Evolutionary conservation across 2,113 vertebrate species (phyloP).

Genomic region (Pedionomus torquatus): DNA sequence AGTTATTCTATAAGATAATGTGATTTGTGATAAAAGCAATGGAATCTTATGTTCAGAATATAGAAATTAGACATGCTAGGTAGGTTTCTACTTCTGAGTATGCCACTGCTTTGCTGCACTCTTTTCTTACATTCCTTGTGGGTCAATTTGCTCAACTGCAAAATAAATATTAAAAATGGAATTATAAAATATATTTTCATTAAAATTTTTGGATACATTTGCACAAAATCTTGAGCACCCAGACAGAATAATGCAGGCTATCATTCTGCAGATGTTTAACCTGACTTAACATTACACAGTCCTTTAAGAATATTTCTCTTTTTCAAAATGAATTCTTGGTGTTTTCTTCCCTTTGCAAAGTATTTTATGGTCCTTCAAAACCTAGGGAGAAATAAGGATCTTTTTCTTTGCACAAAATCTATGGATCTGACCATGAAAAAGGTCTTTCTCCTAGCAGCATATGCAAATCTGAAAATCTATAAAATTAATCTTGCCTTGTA

Average conservation of each 20-base stretch:
- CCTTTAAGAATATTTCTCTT: not conserved
- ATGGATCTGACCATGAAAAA: not conserved
- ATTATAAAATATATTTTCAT: not conserved
- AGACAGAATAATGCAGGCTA: not conserved
- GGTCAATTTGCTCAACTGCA: not conserved
- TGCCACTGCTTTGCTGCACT: not conserved
- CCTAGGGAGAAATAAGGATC: not conserved
- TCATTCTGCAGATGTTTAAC: not conserved
- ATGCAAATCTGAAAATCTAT: not conserved
- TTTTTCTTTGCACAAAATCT: not conserved
- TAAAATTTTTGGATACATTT: not conserved
- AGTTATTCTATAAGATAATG: not conserved
- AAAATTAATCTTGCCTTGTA: not conserved
- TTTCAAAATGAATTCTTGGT: not conserved
- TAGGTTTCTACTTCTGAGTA: not conserved
- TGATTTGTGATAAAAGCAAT: not conserved
- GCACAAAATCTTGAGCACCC: not conserved
- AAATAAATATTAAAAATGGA: not conserved
- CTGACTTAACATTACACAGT: not conserved
- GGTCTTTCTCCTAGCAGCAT: not conserved
- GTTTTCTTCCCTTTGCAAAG: not conserved
- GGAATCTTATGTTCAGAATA: not conserved
- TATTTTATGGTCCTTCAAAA: not conserved
- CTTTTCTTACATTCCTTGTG: not conserved
- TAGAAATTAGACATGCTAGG: not conserved